These are phyloP conservation scores for Calyptomena viridis DNA, from an alignment of 2,113 vertebrate genomes.

Conservation along the genomic window DNA sequence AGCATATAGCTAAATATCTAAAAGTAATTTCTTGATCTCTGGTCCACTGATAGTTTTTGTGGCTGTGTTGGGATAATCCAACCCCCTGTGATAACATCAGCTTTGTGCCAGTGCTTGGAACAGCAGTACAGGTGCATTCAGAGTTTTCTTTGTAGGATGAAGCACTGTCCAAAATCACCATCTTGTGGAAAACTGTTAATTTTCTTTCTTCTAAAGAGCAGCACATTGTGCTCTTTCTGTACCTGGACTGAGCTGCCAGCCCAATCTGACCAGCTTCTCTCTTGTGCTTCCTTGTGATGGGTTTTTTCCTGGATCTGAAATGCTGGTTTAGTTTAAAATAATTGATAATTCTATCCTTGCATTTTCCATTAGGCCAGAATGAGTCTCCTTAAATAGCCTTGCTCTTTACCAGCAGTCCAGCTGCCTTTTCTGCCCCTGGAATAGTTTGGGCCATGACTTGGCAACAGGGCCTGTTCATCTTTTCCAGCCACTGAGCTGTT, in stretches of 20 bases:
- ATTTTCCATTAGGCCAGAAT: slow-evolving; percentile 62
- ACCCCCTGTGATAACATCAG: background rate
- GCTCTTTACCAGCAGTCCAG: slow-evolving; percentile 50
- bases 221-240: background rate
- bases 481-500: slow-evolving; percentile 58
- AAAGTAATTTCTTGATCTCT: background rate
- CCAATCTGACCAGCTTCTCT: background rate
- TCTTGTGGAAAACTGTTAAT: background rate
- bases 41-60: background rate
- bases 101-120: background rate
- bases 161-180: background rate
- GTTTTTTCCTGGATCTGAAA: slow-evolving; percentile 35
- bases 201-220: background rate
- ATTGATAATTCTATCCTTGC: slow-evolving; percentile 64
- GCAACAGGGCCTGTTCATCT: slow-evolving; percentile 54
- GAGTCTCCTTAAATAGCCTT: slow-evolving; percentile 48
- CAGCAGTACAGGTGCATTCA: background rate
- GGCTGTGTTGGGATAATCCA: background rate
- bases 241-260: background rate
- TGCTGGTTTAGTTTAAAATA: slow-evolving; percentile 58
- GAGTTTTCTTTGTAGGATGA: background rate
- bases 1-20: background rate
- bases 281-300: background rate
- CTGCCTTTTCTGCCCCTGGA: slow-evolving; percentile 48
- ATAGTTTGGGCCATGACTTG: background rate